Percentiles rank a stretch among this genome's conserved stretches.
Evolutionary conservation across 2,888 invertebrate species (phyloP).

Genomic region (Cephus runcator): DNA sequence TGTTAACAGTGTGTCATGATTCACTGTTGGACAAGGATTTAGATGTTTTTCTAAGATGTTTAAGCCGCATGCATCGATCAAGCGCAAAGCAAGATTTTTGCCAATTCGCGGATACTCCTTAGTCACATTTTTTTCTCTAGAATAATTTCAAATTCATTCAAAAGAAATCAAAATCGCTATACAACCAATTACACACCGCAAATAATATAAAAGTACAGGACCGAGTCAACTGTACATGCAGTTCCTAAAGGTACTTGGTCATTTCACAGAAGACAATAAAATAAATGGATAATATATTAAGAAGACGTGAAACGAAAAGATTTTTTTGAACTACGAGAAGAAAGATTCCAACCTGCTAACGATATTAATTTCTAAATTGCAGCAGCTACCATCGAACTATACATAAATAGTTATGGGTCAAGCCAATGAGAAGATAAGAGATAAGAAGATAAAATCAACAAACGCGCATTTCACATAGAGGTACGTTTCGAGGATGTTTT

Average conservation of each 20-base stretch:
- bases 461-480: slow-evolving; percentile 3
- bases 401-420: not conserved
- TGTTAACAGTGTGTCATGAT: not conserved
- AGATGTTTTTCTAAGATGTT: not conserved
- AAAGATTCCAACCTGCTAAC: not conserved
- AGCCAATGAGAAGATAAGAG: not conserved
- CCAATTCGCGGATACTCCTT: not conserved
- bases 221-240: not conserved
- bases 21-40: not conserved
- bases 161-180: not conserved
- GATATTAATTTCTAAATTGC: not conserved
- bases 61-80: not conserved
- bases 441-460: not conserved
- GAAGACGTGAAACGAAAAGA: not conserved
- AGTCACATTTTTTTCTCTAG: not conserved
- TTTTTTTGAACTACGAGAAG: no score
- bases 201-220: not conserved
- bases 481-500: slow-evolving; percentile 12
- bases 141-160: not conserved
- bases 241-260: not conserved
- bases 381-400: not conserved
- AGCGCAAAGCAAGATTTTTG: not conserved
- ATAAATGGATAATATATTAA: not conserved
- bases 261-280: not conserved
- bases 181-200: not conserved